phyloP scores from a whole-genome alignment of 2,113 vertebrate species.

The Sinocyclocheilus anophthalmus region DNA sequence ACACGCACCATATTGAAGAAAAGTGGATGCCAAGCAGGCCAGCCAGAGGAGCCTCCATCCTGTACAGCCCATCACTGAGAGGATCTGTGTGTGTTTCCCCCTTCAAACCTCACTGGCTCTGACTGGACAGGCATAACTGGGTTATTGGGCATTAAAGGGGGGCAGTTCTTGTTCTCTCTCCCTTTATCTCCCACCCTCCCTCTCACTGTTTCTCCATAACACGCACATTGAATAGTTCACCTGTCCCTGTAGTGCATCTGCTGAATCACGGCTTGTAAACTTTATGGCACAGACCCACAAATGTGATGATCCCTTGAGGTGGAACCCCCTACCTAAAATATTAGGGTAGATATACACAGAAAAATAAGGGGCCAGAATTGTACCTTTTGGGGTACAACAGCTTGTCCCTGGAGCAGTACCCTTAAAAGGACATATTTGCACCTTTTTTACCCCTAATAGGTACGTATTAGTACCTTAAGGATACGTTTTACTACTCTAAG shows the following conservation, averaged over 20 bases:
- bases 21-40: slow-evolving; percentile 59
- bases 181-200: neutral
- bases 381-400: too few species aligned
- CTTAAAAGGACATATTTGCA: too few species aligned
- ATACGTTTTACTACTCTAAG: too few species aligned
- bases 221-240: neutral
- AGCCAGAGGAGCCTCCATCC: slow-evolving; percentile 65
- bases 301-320: neutral
- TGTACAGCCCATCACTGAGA: slow-evolving; percentile 66
- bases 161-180: neutral
- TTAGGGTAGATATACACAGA: too few species aligned
- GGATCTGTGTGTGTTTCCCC: slow-evolving; percentile 23
- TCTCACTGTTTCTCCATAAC: neutral
- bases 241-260: slow-evolving; percentile 1
- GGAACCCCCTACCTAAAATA: neutral
- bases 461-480: too few species aligned
- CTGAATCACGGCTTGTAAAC: neutral
- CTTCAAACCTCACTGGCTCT: slow-evolving; percentile 41
- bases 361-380: too few species aligned
- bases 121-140: slow-evolving; percentile 71
- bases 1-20: slow-evolving; percentile 69
- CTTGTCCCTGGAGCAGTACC: too few species aligned
- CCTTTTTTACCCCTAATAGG: too few species aligned
- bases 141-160: slow-evolving; percentile 59
- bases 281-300: neutral